Conservation (phyloP, 92 coral and sea anemone genomes). For the Umimayanthus kanabou region DNA sequence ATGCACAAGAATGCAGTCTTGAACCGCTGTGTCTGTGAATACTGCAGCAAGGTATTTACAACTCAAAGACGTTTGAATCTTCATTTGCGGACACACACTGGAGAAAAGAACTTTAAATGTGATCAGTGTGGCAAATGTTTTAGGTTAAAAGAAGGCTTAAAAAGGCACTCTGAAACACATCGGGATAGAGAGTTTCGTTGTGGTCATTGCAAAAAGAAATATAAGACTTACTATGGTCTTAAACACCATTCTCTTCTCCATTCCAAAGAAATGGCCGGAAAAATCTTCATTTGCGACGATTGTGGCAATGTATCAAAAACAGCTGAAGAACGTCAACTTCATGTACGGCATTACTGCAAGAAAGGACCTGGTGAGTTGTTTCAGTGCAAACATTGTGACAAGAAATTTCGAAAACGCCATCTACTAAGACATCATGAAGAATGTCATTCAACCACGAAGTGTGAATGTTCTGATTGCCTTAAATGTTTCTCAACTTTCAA, state of each 20-base stretch:
- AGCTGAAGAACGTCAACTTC: background rate
- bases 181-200: background rate
- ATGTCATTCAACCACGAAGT: background rate
- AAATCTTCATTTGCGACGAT: background rate
- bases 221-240: background rate
- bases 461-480: background rate
- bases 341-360: background rate
- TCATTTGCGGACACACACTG: background rate
- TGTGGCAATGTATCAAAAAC: background rate
- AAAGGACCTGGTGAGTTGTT: background rate
- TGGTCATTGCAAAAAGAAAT: background rate
- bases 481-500: background rate
- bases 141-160: background rate
- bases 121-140: slow-evolving; percentile 2
- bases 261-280: background rate
- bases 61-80: background rate
- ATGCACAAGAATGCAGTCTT: background rate
- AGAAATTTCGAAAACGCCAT: background rate
- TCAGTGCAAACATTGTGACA: background rate
- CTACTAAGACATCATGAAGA: background rate
- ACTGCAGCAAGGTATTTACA: slow-evolving; percentile 1
- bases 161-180: background rate
- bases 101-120: background rate
- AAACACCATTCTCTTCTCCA: background rate
- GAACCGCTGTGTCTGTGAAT: slow-evolving; percentile 3